Percentiles rank a stretch among this genome's conserved stretches.
These are phyloP conservation scores for Drosophila repleta DNA, from an alignment of 1,140 invertebrate genomes.

Conservation along the genomic window DNA sequence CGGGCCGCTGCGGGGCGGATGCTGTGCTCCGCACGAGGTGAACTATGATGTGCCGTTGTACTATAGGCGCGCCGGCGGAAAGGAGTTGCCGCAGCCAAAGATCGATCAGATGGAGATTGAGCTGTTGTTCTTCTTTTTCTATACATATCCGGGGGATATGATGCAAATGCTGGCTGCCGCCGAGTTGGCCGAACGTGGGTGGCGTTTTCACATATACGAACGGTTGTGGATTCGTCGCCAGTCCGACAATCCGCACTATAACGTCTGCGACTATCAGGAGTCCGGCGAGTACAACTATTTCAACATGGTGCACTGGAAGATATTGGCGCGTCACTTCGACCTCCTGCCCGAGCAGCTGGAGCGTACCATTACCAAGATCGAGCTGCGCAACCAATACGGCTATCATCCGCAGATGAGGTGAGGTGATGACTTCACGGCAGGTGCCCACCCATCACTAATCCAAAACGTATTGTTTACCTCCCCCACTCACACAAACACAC, in stretches of 20 bases:
- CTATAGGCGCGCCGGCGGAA: background rate
- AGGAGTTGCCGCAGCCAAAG: conserved; percentile 48
- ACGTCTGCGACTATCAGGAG: conserved; percentile 34
- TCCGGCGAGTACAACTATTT: conserved; percentile 70
- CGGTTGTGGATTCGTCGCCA: conserved; percentile 55
- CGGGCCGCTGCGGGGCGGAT: conserved; percentile 29
- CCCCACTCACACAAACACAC: background rate
- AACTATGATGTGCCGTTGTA: conserved; percentile 22
- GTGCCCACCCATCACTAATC: background rate
- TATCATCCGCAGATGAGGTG: conserved; percentile 63
- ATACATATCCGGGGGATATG: conserved; percentile 62
- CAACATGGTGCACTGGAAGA: conserved; percentile 59
- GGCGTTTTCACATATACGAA: conserved; percentile 60
- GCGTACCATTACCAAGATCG: conserved; percentile 53
- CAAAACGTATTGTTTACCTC: background rate
- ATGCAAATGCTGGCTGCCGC: conserved; percentile 68
- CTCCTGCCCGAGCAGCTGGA: conserved; percentile 52
- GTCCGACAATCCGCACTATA: conserved; percentile 62
- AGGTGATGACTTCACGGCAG: conserved; percentile 3
- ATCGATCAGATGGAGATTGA: conserved; percentile 59
- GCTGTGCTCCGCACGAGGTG: conserved; percentile 27
- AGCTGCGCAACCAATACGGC: conserved; percentile 48
- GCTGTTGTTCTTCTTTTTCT: conserved; percentile 64
- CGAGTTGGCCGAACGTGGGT: conserved; percentile 60
- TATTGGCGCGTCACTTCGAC: conserved; percentile 50